Percentiles rank a stretch among this genome's conserved stretches.
Conservation (phyloP, 1,140 invertebrate species). For the Whitmania pigra region DNA sequence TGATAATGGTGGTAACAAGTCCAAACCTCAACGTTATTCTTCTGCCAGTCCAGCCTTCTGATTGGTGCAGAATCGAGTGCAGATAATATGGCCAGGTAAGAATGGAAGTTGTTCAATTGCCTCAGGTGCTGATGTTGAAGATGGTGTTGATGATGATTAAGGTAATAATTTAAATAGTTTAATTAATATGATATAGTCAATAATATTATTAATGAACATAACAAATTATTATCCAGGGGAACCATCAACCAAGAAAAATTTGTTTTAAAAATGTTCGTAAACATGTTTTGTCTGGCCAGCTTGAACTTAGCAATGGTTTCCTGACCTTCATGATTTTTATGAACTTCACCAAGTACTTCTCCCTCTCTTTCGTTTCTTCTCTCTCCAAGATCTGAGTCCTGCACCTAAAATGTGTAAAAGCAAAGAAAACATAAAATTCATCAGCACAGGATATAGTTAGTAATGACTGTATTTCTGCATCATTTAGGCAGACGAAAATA, state of each 20-base stretch:
- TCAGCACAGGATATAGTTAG: too few relatives aligned
- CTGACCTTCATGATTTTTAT: conserved; percentile 89
- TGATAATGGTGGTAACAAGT: too few relatives aligned
- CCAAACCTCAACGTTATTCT: conserved; percentile 66
- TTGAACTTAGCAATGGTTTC: neutral
- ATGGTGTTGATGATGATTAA: too few relatives aligned
- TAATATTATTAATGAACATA: too few relatives aligned
- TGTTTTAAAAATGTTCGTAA: too few relatives aligned
- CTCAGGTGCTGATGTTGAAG: conserved; percentile 49
- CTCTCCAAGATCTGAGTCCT: conserved; percentile 63
- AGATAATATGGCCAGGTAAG: conserved; percentile 85
- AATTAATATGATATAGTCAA: too few relatives aligned
- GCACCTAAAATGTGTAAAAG: conserved; percentile 48
- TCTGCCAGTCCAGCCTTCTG: conserved; percentile 77
- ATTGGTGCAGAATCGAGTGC: conserved; percentile 93
- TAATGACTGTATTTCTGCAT: too few relatives aligned
- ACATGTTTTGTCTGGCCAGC: too few relatives aligned
- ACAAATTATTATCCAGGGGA: too few relatives aligned
- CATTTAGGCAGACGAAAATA: too few relatives aligned
- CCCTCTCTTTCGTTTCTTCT: conserved; percentile 78
- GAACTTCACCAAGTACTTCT: conserved; percentile 88
- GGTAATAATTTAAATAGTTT: too few relatives aligned
- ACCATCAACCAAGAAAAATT: too few relatives aligned
- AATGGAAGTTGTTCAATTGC: conserved; percentile 97
- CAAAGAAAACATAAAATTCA: neutral